A percentile compares a stretch with the other conserved stretches of the same genome.
phyloP scores from a whole-genome alignment of 2,113 vertebrate species.

The Stomatorhinus ivindoensis region DNA sequence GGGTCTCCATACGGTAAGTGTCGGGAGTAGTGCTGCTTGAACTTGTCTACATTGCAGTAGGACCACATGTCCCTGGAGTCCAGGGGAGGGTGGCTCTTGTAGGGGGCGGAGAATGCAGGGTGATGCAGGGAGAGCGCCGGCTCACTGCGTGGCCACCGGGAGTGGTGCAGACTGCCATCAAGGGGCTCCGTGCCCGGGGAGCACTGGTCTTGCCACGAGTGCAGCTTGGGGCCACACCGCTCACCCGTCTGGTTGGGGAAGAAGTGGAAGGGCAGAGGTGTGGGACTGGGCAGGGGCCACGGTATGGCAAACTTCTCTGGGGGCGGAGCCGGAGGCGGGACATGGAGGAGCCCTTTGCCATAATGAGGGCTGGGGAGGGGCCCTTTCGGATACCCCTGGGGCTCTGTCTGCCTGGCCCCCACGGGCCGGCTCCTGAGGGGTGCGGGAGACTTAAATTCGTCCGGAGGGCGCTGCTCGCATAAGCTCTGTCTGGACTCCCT shows the following conservation, averaged over 20 bases:
- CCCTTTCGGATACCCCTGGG: conserved; percentile 21
- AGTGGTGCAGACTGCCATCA: neutral
- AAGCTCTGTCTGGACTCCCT: conserved; percentile 47
- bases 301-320: conserved; percentile 1
- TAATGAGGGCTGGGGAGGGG: neutral
- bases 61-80: conserved; percentile 16
- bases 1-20: neutral
- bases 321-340: neutral
- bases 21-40: conserved; percentile 6
- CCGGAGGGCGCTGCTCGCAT: conserved; percentile 33
- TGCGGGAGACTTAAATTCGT: conserved; percentile 56
- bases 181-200: neutral
- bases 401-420: conserved; percentile 13
- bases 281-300: neutral
- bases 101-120: neutral
- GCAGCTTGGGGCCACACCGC: neutral
- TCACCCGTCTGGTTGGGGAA: neutral
- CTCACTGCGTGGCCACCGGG: neutral
- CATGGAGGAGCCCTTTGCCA: conserved; percentile 2
- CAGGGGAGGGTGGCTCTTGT: neutral
- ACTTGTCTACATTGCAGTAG: neutral
- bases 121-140: neutral
- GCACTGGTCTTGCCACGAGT: conserved; percentile 3
- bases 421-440: conserved; percentile 44
- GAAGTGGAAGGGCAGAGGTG: neutral